These are phyloP conservation scores for Embiotoca jacksoni DNA, from an alignment of 2,113 vertebrate species.

Conservation along the genomic window DNA sequence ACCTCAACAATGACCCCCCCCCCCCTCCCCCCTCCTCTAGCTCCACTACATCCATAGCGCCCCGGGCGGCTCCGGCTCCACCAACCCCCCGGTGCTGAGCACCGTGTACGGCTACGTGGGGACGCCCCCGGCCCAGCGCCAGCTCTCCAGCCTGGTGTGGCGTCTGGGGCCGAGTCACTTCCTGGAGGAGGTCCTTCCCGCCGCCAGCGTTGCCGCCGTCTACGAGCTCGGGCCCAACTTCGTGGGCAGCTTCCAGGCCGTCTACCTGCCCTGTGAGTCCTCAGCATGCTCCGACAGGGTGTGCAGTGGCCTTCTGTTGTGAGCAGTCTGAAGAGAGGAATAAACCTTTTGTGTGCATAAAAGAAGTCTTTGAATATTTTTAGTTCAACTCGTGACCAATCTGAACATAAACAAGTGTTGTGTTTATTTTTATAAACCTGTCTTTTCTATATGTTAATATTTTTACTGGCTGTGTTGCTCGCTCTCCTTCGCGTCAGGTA, in stretches of 20 bases:
- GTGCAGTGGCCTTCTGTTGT: no score
- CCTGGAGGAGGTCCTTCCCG: slow-evolving; percentile 95
- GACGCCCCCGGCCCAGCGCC: slow-evolving; percentile 94
- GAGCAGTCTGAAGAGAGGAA: no score
- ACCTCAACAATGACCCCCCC: no score
- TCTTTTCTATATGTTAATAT: neutral
- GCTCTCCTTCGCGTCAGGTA: slow-evolving; percentile 81
- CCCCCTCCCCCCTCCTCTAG: slow-evolving; percentile 72
- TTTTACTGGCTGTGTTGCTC: accelerated
- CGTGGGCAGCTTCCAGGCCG: slow-evolving; percentile 95
- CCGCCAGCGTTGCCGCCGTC: slow-evolving; percentile 88
- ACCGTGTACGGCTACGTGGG: slow-evolving; percentile 94
- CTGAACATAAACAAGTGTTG: no score
- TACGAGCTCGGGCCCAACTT: slow-evolving; percentile 96
- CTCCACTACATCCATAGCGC: slow-evolving; percentile 96
- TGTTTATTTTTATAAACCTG: no score
- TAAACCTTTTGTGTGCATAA: no score
- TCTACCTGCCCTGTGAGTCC: slow-evolving; percentile 93
- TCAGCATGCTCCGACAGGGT: no score
- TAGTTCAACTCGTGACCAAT: no score
- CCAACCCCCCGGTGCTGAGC: slow-evolving; percentile 95
- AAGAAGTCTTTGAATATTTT: no score
- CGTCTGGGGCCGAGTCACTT: slow-evolving; percentile 95
- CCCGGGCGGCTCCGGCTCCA: slow-evolving; percentile 92
- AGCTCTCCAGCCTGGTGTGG: slow-evolving; percentile 93